A percentile compares a stretch with the other conserved stretches of the same genome.
Evolutionary conservation across 2,797 vertebrate genomes (phyloP).

Genomic region (Lemur catta): DNA sequence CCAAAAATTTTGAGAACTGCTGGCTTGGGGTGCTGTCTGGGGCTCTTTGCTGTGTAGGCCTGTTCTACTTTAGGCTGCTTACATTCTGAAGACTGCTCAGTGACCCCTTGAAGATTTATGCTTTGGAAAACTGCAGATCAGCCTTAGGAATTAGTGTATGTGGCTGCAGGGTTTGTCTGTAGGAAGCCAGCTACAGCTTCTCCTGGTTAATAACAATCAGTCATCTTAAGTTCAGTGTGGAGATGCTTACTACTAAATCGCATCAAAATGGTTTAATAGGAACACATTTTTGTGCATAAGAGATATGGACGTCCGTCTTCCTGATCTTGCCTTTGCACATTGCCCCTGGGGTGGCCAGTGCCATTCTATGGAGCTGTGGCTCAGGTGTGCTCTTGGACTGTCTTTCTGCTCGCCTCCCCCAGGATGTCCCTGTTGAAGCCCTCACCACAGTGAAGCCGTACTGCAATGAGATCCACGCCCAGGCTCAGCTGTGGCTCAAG

Average conservation of each 20-base stretch:
- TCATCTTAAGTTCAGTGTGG: not conserved
- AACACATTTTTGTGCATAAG: not conserved
- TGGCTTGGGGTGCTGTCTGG: not conserved
- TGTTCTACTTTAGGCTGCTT: not conserved
- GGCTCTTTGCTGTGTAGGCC: not conserved
- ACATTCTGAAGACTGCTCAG: not conserved
- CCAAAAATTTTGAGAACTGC: not conserved
- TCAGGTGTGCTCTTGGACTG: not conserved
- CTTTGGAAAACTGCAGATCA: not conserved
- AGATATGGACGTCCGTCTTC: not conserved
- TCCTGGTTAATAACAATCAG: not conserved
- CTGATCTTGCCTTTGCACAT: not conserved
- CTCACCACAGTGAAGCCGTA: slow-evolving; percentile 98
- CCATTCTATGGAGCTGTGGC: not conserved
- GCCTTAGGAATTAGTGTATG: not conserved
- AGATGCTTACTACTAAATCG: not conserved
- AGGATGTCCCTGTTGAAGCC: slow-evolving; percentile 95
- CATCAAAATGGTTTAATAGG: not conserved
- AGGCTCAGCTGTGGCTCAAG: slow-evolving; percentile 98
- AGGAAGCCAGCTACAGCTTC: not conserved
- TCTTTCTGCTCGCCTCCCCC: not conserved
- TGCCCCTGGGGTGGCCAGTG: not conserved
- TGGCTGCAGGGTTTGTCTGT: not conserved
- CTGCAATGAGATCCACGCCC: slow-evolving; percentile 98
- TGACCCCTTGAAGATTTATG: not conserved